A percentile compares a stretch with the other conserved stretches of the same genome.
phyloP scores from a whole-genome alignment of 2,888 invertebrate genomes.

The Drosophila anomalata region DNA sequence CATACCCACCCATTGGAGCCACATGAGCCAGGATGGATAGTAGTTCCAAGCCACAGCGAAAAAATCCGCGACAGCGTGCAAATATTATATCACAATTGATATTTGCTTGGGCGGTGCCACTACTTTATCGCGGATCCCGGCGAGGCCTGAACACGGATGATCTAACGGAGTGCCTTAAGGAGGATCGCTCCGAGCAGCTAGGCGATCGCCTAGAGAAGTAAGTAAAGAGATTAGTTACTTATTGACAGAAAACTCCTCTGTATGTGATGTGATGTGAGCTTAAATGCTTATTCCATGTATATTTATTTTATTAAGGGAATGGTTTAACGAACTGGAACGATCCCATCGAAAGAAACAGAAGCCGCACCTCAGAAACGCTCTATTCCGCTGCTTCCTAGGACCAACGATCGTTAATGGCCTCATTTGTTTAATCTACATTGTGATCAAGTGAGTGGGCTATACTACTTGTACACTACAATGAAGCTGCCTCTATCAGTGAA shows the following conservation, averaged over 20 bases:
- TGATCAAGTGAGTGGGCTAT: slow-evolving; percentile 78
- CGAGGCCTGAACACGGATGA: slow-evolving; percentile 86
- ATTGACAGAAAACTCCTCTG: background rate
- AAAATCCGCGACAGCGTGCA: slow-evolving; percentile 82
- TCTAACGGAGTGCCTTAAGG: slow-evolving; percentile 87
- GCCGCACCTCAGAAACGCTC: slow-evolving; percentile 87
- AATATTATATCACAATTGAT: slow-evolving; percentile 82
- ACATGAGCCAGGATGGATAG: slow-evolving; percentile 80
- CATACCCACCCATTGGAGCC: background rate
- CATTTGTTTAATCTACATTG: slow-evolving; percentile 85
- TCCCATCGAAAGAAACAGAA: slow-evolving; percentile 86
- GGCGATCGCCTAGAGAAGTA: slow-evolving; percentile 83
- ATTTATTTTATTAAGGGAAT: slow-evolving; percentile 85
- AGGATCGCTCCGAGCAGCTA: slow-evolving; percentile 84
- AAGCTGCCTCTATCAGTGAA: background rate
- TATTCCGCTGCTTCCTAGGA: slow-evolving; percentile 88
- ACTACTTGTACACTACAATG: background rate
- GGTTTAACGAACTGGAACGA: slow-evolving; percentile 87
- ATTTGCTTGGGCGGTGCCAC: slow-evolving; percentile 83
- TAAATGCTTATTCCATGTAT: background rate
- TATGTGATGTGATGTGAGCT: background rate
- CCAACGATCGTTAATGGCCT: slow-evolving; percentile 88
- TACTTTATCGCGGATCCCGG: slow-evolving; percentile 80
- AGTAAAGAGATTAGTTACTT: slow-evolving; percentile 27
- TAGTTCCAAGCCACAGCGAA: slow-evolving; percentile 80